phyloP scores from a whole-genome alignment of 1,140 invertebrate species.

The Macrobrachium rosenbergii region DNA sequence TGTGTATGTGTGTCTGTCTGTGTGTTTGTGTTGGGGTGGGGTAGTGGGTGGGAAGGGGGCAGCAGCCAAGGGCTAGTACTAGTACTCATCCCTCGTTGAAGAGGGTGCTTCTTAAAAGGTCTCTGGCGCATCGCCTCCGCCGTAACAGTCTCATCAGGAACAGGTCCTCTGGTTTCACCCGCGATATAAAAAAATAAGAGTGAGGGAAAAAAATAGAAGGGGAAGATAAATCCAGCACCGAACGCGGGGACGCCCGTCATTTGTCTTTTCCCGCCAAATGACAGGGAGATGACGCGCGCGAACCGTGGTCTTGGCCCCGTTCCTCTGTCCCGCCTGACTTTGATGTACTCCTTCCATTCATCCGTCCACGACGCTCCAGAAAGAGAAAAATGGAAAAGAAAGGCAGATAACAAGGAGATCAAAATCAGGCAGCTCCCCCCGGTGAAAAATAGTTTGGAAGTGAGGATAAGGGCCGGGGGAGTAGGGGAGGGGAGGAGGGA shows the following conservation, averaged over 20 bases:
- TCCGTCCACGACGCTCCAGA: constrained; percentile 43
- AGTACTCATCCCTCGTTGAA: not conserved
- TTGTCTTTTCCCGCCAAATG: constrained; percentile 58
- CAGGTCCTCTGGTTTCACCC: constrained; percentile 42
- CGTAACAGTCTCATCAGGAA: constrained; percentile 43
- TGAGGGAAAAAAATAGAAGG: not conserved
- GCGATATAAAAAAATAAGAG: not conserved
- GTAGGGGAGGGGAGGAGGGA: not conserved
- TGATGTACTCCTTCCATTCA: constrained; percentile 57
- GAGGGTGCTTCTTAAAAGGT: not conserved
- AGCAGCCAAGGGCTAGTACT: not conserved
- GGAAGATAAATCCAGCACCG: constrained; percentile 56
- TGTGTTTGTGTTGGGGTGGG: not conserved
- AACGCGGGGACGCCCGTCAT: constrained; percentile 42
- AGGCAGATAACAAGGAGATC: constrained; percentile 62
- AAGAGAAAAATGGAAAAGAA: constrained; percentile 59
- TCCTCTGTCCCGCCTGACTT: constrained; percentile 54
- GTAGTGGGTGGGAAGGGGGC: not conserved
- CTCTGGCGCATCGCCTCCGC: constrained; percentile 4
- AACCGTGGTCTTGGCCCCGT: constrained; percentile 23
- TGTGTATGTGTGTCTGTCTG: too few species aligned
- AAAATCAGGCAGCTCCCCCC: constrained; percentile 50
- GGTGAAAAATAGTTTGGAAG: constrained; percentile 35
- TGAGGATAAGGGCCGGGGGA: not conserved
- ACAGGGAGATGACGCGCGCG: constrained; percentile 56